A percentile compares a stretch with the other conserved stretches of the same genome.
phyloP scores from a whole-genome alignment of 2,888 invertebrate genomes.

The Synanthedon andrenaeformis region DNA sequence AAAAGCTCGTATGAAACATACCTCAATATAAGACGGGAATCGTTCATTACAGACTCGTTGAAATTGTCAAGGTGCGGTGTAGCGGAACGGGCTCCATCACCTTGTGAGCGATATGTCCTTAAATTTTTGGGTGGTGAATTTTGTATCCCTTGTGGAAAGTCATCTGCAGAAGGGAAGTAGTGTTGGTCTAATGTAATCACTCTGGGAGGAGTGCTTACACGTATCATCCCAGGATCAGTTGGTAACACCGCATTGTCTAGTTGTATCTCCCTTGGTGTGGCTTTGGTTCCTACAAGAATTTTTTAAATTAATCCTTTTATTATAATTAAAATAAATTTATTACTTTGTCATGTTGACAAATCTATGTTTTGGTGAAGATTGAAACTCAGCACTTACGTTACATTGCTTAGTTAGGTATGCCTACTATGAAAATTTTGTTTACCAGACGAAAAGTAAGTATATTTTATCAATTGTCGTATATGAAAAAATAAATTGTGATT shows the following conservation, averaged over 20 bases:
- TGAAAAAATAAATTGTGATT: no score
- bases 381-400: no score
- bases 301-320: constrained; percentile 24
- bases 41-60: constrained; percentile 61
- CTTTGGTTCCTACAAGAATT: constrained; percentile 73
- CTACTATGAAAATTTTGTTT: no score
- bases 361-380: no score
- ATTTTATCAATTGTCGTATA: no score
- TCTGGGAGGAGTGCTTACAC: constrained; percentile 90
- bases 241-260: constrained; percentile 85
- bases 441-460: no score
- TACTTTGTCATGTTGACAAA: no score
- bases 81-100: constrained; percentile 48
- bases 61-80: constrained; percentile 48
- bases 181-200: constrained; percentile 88
- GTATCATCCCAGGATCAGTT: constrained; percentile 78
- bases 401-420: no score
- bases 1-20: constrained; percentile 10
- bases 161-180: constrained; percentile 80
- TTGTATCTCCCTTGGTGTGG: constrained; percentile 88
- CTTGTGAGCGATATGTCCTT: constrained; percentile 41
- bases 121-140: constrained; percentile 50
- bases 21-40: constrained; percentile 58
- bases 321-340: constrained; percentile 5
- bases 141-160: constrained; percentile 40